Base-by-base conservation (phyloP, 2,797 vertebrate genomes). In the Pipistrellus kuhlii region DNA sequence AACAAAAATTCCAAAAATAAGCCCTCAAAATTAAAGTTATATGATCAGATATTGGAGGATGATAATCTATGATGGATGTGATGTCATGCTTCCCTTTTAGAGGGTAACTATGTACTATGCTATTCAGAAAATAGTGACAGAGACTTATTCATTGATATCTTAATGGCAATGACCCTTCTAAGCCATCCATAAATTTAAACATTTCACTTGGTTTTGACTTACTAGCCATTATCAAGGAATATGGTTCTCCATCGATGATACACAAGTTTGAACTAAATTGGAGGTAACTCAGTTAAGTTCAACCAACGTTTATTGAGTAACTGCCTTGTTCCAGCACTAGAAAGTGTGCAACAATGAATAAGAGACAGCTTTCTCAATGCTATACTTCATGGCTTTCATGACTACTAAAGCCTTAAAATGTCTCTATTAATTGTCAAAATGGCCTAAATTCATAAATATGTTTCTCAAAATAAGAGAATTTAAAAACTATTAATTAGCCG, bases 241-340 rank as follows among this genome's bases (percentile, higher is more conserved):
- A 69, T 3, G 1, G 0, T 64, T 90, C 62, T 91, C 25, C 25
- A 80, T 87, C 14, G 57, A 17, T 41, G n/a, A 72, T 25, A 46
- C 0, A 32, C 13, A 92, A 15, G 32, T 82, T 48, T 62, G 78
- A 5, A 71, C 21, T 55, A 88, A 93, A 82, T 9, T 44, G 64
- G 23, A 90, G 30, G 27, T 30, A 12, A 55, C 69, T 84, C 76
- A n/a, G 18, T 84, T 55, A 93, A 80, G 30, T 71, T 91, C 41
- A 69, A 68, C 5, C 8, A 62, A 41, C 11, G 57, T 38, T 62
- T 84, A 64, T 38, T 44, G 69, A 73, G 14, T 87, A 55, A 69
- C 18, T 88, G 0, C 35, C 6, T 9, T 66, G 17, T 76, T 25
- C 4, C 15, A 8, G 38, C 80, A 18, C 25, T 35, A 38, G 13